Base-by-base conservation (phyloP, 1,140 invertebrate genomes). In the Caenorhabditis tropicalis region DNA sequence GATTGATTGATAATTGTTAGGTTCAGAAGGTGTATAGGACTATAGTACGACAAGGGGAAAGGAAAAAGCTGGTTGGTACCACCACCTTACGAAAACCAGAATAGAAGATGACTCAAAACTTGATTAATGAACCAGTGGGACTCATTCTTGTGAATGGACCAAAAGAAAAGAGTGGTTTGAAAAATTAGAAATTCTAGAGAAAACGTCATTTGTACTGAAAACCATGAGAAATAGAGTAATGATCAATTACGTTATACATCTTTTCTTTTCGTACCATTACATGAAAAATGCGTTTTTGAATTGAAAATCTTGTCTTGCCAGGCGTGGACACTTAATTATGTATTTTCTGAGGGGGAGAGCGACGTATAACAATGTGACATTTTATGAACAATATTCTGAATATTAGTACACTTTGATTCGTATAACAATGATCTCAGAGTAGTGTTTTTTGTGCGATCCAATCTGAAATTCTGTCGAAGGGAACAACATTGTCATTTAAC, bases 1-100 rank as follows among this genome's bases (percentile, higher is more conserved):
- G 48, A 4, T 15, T 65, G 58, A 65, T 65, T 65, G 65, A 7
- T 74, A 74, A 74, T 74, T 74, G 65, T 39, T 21, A 24, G 65
- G 21, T 74, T 43, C 65, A 36, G 43, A 39, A 74, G 19, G 15
- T 43, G 31, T 4, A 36, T 29, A 9, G 58, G 27, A 10, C 10
- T 27, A 65, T 2, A 5, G n/a, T n/a, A 1, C 7, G 31, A 65
- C 33, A 36, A 27, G 10, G 2, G 24, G 24, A 9, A 10, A 56
- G 15, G 21, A 10, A 56, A 10, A 56, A 5, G 27, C 5, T 2
- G 2, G 21, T 4, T 27, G 9, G 53, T 24, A 10, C 21, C 29
- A 10, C 1, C 21, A 56, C 24, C 21, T 56, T 6, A 24, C 6
- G n/a, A 0, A 15, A 56, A n/a, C 15, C 15, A 27, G 12, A n/a